Evolutionary conservation across 1,140 invertebrate genomes (phyloP).

Genomic region (Diorhabda sublineata): DNA sequence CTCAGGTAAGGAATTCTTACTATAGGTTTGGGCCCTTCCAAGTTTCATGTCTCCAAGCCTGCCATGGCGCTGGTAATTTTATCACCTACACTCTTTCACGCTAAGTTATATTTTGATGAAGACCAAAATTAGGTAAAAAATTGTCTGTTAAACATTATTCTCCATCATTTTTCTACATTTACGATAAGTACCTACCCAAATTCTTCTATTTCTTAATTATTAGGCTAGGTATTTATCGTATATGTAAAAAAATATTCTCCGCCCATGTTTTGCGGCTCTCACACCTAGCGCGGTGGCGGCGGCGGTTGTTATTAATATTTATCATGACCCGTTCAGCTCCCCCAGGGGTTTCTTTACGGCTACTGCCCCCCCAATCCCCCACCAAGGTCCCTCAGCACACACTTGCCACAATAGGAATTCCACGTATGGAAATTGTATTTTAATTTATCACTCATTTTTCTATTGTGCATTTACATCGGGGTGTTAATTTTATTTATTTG

Average conservation of each 20-base stretch:
- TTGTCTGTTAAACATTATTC: too few relatives aligned
- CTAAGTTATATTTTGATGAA: too few relatives aligned
- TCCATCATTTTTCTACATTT: too few relatives aligned
- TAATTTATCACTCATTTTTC: slow-evolving; percentile 46
- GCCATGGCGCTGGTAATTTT: too few relatives aligned
- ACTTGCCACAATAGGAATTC: slow-evolving; percentile 35
- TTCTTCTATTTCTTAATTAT: too few relatives aligned
- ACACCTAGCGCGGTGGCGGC: slow-evolving; percentile 29
- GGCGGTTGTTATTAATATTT: slow-evolving; percentile 39
- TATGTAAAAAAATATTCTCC: not conserved
- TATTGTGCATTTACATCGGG: slow-evolving; percentile 44
- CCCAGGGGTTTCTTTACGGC: slow-evolving; percentile 32
- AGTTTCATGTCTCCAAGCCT: too few relatives aligned
- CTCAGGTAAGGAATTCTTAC: too few relatives aligned
- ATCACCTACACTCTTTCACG: too few relatives aligned
- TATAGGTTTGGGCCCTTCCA: too few relatives aligned
- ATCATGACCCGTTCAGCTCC: slow-evolving; percentile 39
- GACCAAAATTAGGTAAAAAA: too few relatives aligned
- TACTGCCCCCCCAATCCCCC: slow-evolving; percentile 29
- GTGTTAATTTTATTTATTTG: slow-evolving; percentile 47
- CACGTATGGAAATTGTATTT: slow-evolving; percentile 44
- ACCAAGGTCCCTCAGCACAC: slow-evolving; percentile 17
- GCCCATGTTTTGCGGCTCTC: slow-evolving; percentile 24
- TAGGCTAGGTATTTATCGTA: too few relatives aligned
- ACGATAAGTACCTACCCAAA: too few relatives aligned